Evolutionary conservation across 2,113 vertebrate species (phyloP), one percentile per base, ranked within the genome.

Genomic region (Falcunculus frontatus): DNA sequence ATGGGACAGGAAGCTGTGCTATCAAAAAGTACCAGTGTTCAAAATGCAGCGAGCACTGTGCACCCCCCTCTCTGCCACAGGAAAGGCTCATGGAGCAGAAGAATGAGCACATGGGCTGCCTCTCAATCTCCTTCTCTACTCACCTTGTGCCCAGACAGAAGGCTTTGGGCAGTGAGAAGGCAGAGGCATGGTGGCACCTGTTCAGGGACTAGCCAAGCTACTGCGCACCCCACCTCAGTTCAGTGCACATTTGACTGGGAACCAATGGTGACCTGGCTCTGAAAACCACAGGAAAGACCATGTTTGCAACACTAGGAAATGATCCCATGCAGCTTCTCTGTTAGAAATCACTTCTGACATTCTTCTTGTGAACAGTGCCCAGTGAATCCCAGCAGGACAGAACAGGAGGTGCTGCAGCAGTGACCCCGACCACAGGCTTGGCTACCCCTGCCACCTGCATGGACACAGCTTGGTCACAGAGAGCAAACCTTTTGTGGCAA

Each of bases 371-470:
- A 60, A 26, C 14, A 15, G 15, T 15, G 41, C 42, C 37, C 16
- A 14, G 37, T 35, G 41, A 77, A 84, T 39, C 13, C 18, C 35
- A 59, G 30, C 18, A 60, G 49, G 30, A 33, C 56, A 60, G 74
- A 77, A n/a, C 9, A 22, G n/a, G 56, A 75, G n/a, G 46, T 76
- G 53, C 44, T 68, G 52, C 49, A 39, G 25, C 37, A 65, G 22
- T 0, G 0, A 75, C 37, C 27, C 22, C 1, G 1, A n/a, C 47
- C 57, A 64, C 33, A 56, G 39, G 41, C 53, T 11, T 4, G 3
- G 22, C 57, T 49, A 57, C 37, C 41, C 23, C 47, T 41, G 14
- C 41, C 30, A 39, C 19, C 49, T 18, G 29, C 67, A 62, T 0
- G 16, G 67, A 64, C 29, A 42, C 18, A 68, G 12, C 23, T 57